Base-by-base conservation (phyloP, 37 sponge, comb jelly and placozoan genomes). In the Crambe crambe region DNA sequence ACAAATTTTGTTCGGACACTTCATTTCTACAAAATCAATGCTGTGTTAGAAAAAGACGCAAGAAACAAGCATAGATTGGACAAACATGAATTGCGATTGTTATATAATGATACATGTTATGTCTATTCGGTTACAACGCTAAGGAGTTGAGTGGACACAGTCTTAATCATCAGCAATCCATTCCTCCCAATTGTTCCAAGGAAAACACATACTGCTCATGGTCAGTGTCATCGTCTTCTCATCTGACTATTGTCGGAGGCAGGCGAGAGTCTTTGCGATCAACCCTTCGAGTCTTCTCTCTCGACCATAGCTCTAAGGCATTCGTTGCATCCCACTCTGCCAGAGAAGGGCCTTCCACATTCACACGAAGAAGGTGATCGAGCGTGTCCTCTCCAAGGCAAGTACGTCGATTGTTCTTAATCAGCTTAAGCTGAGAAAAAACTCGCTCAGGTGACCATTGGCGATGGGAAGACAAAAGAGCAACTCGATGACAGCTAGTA, bases 341-440 rank as follows among this genome's bases (percentile, higher is more conserved):
- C n/a, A 78, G 56, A 39, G 76, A 59, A 37, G 82, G 88, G 18
- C 71, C 76, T 42, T 80, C 82, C 20, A 81, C 77, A 58, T n/a
- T 39, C 23, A 87, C 81, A 15, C 72, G 77, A 25, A 87, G 23
- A 3, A 87, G 61, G 34, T 74, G 31, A 58, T 86, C 81, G 22
- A 86, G 78, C 23, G 34, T n/a, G n/a, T n/a, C n/a, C n/a, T n/a
- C n/a, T n/a, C n/a, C n/a, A n/a, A n/a, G n/a, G n/a, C n/a, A n/a
- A n/a, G n/a, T n/a, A n/a, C n/a, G n/a, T n/a, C n/a, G n/a, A n/a
- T n/a, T n/a, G n/a, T n/a, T n/a, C n/a, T 76, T 59, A 31, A 88
- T 74, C 17, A 88, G 17, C 81, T 92, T 92, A 2, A 87, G 71
- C 59, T 78, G 80, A 12, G 89, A 92, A 76, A 92, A 18, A 60